These are phyloP conservation scores for Cynopterus brachyotis DNA, from an alignment of 2,113 vertebrate species.

Conservation along the genomic window DNA sequence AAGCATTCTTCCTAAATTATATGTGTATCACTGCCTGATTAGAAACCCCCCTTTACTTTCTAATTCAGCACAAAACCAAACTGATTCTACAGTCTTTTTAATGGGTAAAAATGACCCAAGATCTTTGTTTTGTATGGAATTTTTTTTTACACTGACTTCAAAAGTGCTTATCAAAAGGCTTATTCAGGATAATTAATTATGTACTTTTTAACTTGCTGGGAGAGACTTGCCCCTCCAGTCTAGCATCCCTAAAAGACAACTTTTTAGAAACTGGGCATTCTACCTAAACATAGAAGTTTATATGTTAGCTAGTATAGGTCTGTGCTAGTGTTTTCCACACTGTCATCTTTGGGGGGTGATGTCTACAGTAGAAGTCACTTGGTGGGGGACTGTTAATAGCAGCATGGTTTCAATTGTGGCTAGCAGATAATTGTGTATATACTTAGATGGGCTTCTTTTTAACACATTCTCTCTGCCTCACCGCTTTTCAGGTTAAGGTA, in stretches of 20 bases:
- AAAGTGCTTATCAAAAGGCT: constrained; percentile 75
- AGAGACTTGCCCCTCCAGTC: constrained; percentile 63
- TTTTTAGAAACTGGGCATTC: constrained; percentile 70
- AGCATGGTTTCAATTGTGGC: constrained; percentile 31
- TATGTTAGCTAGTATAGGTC: constrained; percentile 54
- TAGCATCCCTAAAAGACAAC: constrained; percentile 22
- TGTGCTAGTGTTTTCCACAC: constrained; percentile 52
- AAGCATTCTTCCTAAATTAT: constrained; percentile 72
- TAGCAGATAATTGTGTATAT: constrained; percentile 67
- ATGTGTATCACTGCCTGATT: constrained; percentile 78
- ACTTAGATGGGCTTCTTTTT: constrained; percentile 42
- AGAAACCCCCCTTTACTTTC: constrained; percentile 71
- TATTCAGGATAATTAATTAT: constrained; percentile 74
- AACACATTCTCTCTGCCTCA: constrained; percentile 59
- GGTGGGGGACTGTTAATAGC: background rate
- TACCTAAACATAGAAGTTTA: background rate
- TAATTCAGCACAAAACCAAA: constrained; percentile 79
- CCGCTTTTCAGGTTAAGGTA: constrained; percentile 48
- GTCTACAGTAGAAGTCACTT: constrained; percentile 49
- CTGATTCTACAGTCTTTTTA: constrained; percentile 79
- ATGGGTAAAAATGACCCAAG: constrained; percentile 72
- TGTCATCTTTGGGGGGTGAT: constrained; percentile 13
- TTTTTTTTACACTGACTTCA: constrained; percentile 73
- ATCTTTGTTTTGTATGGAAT: constrained; percentile 80
- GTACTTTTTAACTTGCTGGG: constrained; percentile 68